Percentiles rank a stretch among this genome's conserved stretches.
Conservation (phyloP, 1,140 invertebrate species). For the Aphis gossypii region DNA sequence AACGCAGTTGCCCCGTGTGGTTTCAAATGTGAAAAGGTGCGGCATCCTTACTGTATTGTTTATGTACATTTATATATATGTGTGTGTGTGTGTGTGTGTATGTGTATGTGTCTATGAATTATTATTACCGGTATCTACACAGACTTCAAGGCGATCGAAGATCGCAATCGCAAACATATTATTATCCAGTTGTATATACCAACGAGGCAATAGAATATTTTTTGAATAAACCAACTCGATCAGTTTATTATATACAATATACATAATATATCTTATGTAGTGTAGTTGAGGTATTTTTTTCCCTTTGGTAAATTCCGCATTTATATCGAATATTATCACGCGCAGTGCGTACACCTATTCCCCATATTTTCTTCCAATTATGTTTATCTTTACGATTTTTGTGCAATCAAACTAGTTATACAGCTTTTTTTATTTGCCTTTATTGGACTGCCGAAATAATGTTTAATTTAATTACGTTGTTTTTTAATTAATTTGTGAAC, state of each 20-base stretch:
- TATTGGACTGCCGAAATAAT: neutral
- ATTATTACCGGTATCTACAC: conserved; percentile 41
- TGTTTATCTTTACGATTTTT: neutral
- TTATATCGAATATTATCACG: conserved; percentile 20
- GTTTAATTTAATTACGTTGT: neutral
- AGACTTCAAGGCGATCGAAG: conserved; percentile 50
- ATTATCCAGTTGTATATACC: conserved; percentile 12
- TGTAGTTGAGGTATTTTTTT: neutral
- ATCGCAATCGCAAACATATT: conserved; percentile 52
- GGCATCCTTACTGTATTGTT: conserved; percentile 16
- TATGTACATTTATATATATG: neutral
- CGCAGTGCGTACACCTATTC: no score
- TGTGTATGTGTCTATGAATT: conserved; percentile 4
- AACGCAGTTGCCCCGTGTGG: neutral
- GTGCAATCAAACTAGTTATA: conserved; percentile 47
- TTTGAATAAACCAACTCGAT: conserved; percentile 16
- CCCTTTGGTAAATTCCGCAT: conserved; percentile 13
- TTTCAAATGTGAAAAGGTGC: conserved; percentile 40
- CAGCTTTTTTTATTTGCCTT: conserved; percentile 24
- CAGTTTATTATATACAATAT: neutral
- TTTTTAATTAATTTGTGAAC: neutral
- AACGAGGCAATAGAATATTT: conserved; percentile 33
- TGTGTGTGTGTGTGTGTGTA: neutral
- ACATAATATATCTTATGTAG: neutral
- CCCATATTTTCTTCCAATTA: neutral